A percentile compares a stretch with the other conserved stretches of the same genome.
These are phyloP conservation scores for Etheostoma perlongum DNA, from an alignment of 2,797 vertebrate genomes.

Conservation along the genomic window DNA sequence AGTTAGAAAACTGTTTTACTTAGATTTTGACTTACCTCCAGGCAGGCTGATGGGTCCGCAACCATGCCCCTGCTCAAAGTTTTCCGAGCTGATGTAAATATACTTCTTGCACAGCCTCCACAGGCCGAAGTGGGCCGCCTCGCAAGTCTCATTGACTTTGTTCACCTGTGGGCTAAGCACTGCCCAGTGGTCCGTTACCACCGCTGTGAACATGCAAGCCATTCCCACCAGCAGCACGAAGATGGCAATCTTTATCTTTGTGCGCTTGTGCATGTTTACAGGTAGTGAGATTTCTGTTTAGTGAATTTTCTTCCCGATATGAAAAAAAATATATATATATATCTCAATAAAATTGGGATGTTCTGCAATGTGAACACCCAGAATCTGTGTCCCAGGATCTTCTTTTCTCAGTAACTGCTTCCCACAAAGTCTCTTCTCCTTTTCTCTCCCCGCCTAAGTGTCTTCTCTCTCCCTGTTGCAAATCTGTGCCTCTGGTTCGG, in stretches of 20 bases:
- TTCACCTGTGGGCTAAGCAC: conserved; percentile 91
- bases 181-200: conserved; percentile 97
- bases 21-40: conserved; percentile 85
- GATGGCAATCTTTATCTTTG: conserved; percentile 91
- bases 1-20: neutral
- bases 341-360: conserved; percentile 13
- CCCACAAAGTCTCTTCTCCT: conserved; percentile 39
- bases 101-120: conserved; percentile 94
- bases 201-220: conserved; percentile 89
- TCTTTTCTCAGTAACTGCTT: conserved; percentile 55
- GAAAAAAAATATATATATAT: neutral
- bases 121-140: conserved; percentile 95
- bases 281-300: conserved; percentile 35
- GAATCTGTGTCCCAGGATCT: conserved; percentile 43
- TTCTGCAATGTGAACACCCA: conserved; percentile 33
- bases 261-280: conserved; percentile 87
- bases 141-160: conserved; percentile 86
- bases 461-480: conserved; percentile 55
- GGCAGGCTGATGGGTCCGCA: conserved; percentile 89
- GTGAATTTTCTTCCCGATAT: conserved; percentile 36
- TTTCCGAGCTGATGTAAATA: conserved; percentile 80
- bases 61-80: conserved; percentile 61
- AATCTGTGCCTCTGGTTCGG: conserved; percentile 71
- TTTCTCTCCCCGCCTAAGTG: conserved; percentile 43
- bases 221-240: conserved; percentile 90